Conservation (phyloP, 2,797 vertebrate genomes). For the Phylloscopus collybita region DNA sequence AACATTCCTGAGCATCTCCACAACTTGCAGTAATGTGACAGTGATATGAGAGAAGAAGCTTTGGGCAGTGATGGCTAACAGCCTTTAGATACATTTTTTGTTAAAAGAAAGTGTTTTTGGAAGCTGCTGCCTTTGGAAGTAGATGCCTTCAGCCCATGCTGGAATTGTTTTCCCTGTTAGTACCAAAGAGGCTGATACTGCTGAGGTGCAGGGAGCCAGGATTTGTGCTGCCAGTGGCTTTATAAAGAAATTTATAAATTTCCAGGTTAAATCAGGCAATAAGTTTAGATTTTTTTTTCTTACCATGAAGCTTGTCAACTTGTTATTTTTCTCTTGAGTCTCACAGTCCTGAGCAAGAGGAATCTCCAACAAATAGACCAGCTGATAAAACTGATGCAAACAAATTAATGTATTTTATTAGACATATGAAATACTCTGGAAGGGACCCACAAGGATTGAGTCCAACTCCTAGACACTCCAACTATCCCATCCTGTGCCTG, state of each 20-base stretch:
- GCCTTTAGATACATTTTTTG: background rate
- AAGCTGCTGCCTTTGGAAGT: background rate
- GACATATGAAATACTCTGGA: background rate
- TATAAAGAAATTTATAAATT: background rate
- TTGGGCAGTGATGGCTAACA: background rate
- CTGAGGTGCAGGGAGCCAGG: accelerated
- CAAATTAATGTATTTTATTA: background rate
- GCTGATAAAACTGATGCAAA: background rate
- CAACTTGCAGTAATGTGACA: too few species aligned
- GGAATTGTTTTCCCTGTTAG: background rate
- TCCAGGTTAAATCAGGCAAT: background rate
- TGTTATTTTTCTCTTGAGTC: background rate
- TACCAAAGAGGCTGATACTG: background rate
- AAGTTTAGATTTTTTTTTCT: background rate
- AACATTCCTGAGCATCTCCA: background rate
- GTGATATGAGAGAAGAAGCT: background rate
- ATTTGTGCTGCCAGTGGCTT: background rate
- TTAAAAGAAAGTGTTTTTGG: background rate
- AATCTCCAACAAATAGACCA: background rate
- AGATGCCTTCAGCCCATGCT: background rate
- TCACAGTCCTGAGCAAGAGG: background rate
- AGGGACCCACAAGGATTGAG: accelerated
- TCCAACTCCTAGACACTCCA: background rate
- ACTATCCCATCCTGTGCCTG: background rate
- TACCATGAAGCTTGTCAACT: background rate